A percentile compares a stretch with the other conserved stretches of the same genome.
Evolutionary conservation across 2,888 invertebrate species (phyloP).

Genomic region (Phyllotreta cruciferae): DNA sequence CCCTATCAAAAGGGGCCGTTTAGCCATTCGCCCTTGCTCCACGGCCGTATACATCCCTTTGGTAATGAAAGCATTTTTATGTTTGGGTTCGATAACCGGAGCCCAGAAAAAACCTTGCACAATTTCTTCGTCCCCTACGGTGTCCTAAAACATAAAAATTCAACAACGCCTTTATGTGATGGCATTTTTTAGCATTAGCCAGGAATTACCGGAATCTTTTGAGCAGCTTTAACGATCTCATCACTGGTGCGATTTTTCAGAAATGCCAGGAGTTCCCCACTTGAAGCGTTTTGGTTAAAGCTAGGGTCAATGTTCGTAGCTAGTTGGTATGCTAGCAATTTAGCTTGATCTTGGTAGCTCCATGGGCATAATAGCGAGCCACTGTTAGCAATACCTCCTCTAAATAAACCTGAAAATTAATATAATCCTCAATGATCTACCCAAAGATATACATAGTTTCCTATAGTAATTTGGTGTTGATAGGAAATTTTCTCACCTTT

Average conservation of each 20-base stretch:
- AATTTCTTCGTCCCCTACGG: slow-evolving; percentile 23
- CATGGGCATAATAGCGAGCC: slow-evolving; percentile 44
- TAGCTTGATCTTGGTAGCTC: slow-evolving; percentile 47
- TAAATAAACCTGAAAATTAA: slow-evolving; percentile 40
- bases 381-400: slow-evolving; percentile 45
- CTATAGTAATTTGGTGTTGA: not conserved
- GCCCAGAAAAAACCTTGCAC: slow-evolving; percentile 34
- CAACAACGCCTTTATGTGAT: no score
- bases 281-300: slow-evolving; percentile 38
- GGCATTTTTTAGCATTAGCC: not conserved
- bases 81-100: slow-evolving; percentile 39
- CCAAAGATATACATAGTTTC: not conserved
- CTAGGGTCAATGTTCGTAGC: slow-evolving; percentile 46
- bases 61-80: slow-evolving; percentile 39
- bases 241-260: slow-evolving; percentile 41
- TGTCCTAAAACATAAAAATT: slow-evolving; percentile 21
- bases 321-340: slow-evolving; percentile 45
- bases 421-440: not conserved
- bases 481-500: slow-evolving; percentile 30
- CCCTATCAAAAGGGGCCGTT: slow-evolving; percentile 41
- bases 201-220: slow-evolving; percentile 2
- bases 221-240: slow-evolving; percentile 21
- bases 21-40: slow-evolving; percentile 31
- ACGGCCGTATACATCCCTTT: slow-evolving; percentile 33
- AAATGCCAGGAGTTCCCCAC: slow-evolving; percentile 38